Evolutionary conservation across 2,113 vertebrate genomes (phyloP).

Genomic region (Lagopus leucura): DNA sequence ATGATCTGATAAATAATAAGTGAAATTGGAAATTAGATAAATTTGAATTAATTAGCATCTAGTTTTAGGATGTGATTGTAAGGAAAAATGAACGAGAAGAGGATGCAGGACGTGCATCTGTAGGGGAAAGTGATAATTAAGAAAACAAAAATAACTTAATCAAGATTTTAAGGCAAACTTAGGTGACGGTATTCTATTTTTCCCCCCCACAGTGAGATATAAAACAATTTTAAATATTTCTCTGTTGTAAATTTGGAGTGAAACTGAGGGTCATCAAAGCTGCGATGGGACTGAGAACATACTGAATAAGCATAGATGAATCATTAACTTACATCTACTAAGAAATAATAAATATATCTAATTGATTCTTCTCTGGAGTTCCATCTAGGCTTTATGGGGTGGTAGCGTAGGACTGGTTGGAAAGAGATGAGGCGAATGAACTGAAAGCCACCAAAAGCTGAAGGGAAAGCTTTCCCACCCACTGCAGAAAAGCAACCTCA

Average conservation of each 20-base stretch:
- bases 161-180: not conserved
- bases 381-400: not conserved
- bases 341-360: not conserved
- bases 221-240: not conserved
- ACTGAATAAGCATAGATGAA: not conserved
- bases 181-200: not conserved
- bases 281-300: not conserved
- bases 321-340: not conserved
- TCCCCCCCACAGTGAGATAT: not conserved
- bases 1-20: conserved; percentile 14
- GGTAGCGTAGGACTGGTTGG: accelerated
- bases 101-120: not conserved
- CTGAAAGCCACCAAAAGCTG: not conserved
- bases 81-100: not conserved
- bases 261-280: not conserved
- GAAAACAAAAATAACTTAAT: not conserved
- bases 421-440: not conserved
- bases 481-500: not conserved
- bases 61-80: not conserved
- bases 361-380: not conserved
- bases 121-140: not conserved
- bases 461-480: not conserved
- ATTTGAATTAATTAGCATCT: conserved; percentile 13
- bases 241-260: not conserved
- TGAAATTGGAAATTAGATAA: conserved; percentile 4